A percentile compares a stretch with the other conserved stretches of the same genome.
Conservation (phyloP, 2,888 invertebrate genomes). For the Sarcophaga rosellei region DNA sequence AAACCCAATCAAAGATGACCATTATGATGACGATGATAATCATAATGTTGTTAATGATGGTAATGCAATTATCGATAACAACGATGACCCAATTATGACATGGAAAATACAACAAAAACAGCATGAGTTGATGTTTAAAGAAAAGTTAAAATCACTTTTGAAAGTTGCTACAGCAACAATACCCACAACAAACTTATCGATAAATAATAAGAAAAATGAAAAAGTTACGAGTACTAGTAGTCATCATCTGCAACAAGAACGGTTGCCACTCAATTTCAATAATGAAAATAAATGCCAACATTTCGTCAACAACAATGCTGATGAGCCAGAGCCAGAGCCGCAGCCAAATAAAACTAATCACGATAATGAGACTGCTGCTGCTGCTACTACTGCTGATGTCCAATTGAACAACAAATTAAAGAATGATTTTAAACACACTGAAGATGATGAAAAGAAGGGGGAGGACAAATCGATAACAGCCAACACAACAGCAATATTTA, state of each 20-base stretch:
- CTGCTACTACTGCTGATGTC: background rate
- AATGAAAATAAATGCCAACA: slow-evolving; percentile 28
- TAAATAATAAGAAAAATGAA: slow-evolving; percentile 11
- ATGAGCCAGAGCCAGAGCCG: slow-evolving; percentile 6
- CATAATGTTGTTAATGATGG: background rate
- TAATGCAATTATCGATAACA: background rate
- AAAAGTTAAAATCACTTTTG: slow-evolving; percentile 32
- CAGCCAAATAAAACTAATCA: slow-evolving; percentile 7
- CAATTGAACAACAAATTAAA: slow-evolving; percentile 6
- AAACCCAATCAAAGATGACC: slow-evolving; percentile 45
- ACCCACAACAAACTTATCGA: background rate
- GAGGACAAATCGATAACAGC: background rate
- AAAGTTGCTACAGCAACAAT: slow-evolving; percentile 26
- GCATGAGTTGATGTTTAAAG: background rate
- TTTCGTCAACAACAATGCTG: slow-evolving; percentile 12
- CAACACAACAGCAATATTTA: slow-evolving; percentile 25
- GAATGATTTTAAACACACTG: background rate
- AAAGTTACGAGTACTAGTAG: slow-evolving; percentile 29
- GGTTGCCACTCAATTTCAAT: slow-evolving; percentile 48
- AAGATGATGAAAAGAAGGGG: background rate
- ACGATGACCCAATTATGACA: slow-evolving; percentile 55
- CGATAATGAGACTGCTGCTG: slow-evolving; percentile 1
- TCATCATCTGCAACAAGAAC: slow-evolving; percentile 26
- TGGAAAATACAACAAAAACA: background rate
- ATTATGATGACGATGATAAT: slow-evolving; percentile 6